Evolutionary conservation across 2,888 invertebrate genomes (phyloP).

Genomic region (Rhagonycha lutea): DNA sequence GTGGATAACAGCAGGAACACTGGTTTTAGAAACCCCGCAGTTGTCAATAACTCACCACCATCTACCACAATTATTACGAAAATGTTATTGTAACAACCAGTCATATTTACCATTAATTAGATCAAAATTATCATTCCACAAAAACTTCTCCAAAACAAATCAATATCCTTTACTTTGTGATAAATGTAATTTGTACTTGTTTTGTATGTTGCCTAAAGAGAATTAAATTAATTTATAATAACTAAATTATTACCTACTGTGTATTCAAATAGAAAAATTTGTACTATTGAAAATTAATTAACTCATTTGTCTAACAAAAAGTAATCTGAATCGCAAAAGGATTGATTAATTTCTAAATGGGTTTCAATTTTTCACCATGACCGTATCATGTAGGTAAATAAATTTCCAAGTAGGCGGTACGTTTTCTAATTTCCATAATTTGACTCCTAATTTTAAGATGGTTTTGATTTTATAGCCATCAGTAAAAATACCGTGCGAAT

Average conservation of each 20-base stretch:
- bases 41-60: conserved; percentile 52
- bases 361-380: background rate
- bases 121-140: conserved; percentile 16
- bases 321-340: background rate
- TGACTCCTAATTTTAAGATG: background rate
- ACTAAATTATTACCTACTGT: background rate
- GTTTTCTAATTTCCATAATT: background rate
- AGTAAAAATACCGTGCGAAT: background rate
- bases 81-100: conserved; percentile 49
- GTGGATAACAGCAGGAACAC: conserved; percentile 40
- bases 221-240: background rate
- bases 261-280: background rate
- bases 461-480: background rate
- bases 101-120: conserved; percentile 37
- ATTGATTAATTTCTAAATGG: background rate
- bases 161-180: background rate
- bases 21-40: conserved; percentile 45
- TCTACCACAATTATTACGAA: conserved; percentile 49
- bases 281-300: background rate
- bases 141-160: background rate
- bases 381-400: background rate
- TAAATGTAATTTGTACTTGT: background rate
- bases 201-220: background rate
- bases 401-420: background rate
- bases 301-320: background rate